Evolutionary conservation across 2,113 vertebrate genomes (phyloP).

Genomic region (Esox niger): DNA sequence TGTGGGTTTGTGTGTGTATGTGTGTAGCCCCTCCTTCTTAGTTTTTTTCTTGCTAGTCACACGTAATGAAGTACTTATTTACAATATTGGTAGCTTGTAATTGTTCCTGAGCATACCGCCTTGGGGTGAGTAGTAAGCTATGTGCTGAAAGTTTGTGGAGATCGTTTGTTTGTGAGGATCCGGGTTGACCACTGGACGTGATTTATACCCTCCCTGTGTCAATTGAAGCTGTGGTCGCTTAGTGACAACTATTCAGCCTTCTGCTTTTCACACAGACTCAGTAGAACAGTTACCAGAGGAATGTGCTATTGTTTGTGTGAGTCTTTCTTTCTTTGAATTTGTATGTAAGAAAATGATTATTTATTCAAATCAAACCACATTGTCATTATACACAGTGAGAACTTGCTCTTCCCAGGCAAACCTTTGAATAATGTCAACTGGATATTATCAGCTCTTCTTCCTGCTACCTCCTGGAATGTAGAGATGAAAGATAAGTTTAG

Average conservation of each 20-base stretch:
- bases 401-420: constrained; percentile 33
- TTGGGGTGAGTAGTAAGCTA: constrained; percentile 19
- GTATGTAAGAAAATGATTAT: too few species aligned
- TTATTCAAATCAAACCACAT: too few species aligned
- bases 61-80: constrained; percentile 9
- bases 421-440: not conserved
- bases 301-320: constrained; percentile 60
- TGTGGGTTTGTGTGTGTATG: not conserved
- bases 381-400: not conserved
- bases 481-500: not conserved
- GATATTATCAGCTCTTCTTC: not conserved
- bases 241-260: constrained; percentile 52
- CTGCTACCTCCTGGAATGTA: not conserved
- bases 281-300: constrained; percentile 66
- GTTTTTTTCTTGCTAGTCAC: not conserved
- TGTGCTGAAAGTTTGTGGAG: constrained; percentile 55
- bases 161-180: constrained; percentile 38
- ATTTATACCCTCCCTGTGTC: constrained; percentile 53
- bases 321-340: not conserved
- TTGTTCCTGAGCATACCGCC: constrained; percentile 42
- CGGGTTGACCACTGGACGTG: constrained; percentile 32
- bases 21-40: not conserved
- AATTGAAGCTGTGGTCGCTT: constrained; percentile 29
- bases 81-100: constrained; percentile 20
- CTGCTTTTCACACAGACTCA: constrained; percentile 50